Conservation (phyloP, 2,888 invertebrate genomes). For the Drosophila macrothrix region DNA sequence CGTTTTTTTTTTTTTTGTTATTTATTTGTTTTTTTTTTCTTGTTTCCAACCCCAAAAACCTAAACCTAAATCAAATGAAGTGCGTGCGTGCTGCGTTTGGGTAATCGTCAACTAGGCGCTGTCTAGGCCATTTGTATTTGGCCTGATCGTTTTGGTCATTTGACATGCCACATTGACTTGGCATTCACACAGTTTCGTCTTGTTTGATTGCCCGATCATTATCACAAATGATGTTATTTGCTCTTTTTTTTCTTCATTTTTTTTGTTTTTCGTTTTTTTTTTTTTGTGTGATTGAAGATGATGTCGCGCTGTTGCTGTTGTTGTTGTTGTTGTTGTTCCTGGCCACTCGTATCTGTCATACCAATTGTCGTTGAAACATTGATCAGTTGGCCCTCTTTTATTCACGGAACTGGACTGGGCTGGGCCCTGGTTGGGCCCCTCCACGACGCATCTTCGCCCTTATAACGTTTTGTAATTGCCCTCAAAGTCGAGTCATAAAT, state of each 20-base stretch:
- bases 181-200: constrained; percentile 65
- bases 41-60: constrained; percentile 10
- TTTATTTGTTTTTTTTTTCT: background rate
- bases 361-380: constrained; percentile 15
- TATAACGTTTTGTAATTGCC: constrained; percentile 57
- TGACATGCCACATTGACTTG: constrained; percentile 70
- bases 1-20: background rate
- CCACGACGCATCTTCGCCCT: background rate
- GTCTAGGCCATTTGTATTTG: constrained; percentile 59
- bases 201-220: constrained; percentile 74
- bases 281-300: constrained; percentile 46
- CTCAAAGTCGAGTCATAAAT: constrained; percentile 58
- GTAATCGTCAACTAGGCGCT: constrained; percentile 48
- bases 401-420: background rate
- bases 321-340: background rate
- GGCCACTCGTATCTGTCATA: constrained; percentile 11
- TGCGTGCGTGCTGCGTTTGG: constrained; percentile 35
- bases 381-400: constrained; percentile 9
- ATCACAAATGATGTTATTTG: constrained; percentile 64
- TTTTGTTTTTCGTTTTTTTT: no score
- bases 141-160: constrained; percentile 39
- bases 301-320: constrained; percentile 18
- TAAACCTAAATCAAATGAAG: constrained; percentile 45
- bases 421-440: background rate
- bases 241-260: constrained; percentile 18